phyloP scores from a whole-genome alignment of 2,797 vertebrate species.

The Dallia pectoralis region DNA sequence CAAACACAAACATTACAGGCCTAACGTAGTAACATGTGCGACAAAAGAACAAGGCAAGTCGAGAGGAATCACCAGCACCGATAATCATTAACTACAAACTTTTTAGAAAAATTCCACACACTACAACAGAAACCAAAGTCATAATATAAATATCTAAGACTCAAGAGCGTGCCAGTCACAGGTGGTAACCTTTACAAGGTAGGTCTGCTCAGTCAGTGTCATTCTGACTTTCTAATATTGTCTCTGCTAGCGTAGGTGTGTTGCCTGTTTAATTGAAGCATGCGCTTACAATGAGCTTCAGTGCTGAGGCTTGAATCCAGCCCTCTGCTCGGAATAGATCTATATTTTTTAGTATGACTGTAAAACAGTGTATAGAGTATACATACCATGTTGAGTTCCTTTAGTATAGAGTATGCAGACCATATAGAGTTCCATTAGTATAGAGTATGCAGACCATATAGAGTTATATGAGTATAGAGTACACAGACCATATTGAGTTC shows the following conservation, averaged over 20 bases:
- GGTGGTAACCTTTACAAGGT: neutral
- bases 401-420: no score
- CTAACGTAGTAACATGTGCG: neutral
- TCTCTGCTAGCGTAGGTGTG: neutral
- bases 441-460: no score
- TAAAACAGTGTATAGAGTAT: neutral
- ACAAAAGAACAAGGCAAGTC: neutral
- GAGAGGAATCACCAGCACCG: neutral
- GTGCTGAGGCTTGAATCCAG: neutral
- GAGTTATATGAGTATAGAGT: no score
- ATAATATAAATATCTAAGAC: slow-evolving; percentile 46
- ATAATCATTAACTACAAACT: neutral
- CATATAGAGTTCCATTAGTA: no score
- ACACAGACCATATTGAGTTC: no score
- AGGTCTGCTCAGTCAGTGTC: neutral
- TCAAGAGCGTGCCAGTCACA: slow-evolving; percentile 21
- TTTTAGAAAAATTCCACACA: neutral
- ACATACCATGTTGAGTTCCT: no score
- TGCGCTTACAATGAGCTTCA: neutral
- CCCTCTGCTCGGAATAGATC: neutral
- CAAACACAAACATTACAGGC: no score
- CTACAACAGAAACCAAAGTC: neutral
- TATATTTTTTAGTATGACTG: neutral
- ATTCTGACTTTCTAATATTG: neutral
- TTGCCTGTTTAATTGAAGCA: neutral